Evolutionary conservation across 1,140 invertebrate species (phyloP).

Genomic region (Leucophenga varia): DNA sequence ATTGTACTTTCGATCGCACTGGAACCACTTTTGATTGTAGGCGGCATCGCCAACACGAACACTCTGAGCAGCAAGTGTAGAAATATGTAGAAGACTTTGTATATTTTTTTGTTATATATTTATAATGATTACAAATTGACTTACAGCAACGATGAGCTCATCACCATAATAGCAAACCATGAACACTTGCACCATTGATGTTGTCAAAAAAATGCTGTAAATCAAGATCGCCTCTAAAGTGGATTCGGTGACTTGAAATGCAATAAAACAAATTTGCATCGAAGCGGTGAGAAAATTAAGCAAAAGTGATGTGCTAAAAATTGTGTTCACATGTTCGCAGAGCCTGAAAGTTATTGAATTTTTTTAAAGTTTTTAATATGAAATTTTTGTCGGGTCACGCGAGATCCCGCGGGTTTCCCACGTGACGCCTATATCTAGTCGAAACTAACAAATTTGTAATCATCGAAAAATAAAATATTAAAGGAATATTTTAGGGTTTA

Average conservation of each 20-base stretch:
- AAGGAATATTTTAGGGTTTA: too few species aligned
- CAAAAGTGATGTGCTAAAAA: conserved; percentile 42
- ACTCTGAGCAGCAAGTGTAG: conserved; percentile 24
- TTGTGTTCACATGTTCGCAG: conserved; percentile 34
- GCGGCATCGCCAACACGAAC: conserved; percentile 39
- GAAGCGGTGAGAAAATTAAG: conserved; percentile 47
- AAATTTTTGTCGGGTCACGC: too few species aligned
- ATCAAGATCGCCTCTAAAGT: conserved; percentile 41
- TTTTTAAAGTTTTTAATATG: too few species aligned
- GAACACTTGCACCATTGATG: conserved; percentile 48
- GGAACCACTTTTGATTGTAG: conserved; percentile 51
- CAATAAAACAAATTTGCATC: conserved; percentile 50
- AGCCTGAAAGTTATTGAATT: too few species aligned
- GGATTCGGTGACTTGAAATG: conserved; percentile 46
- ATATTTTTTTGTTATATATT: not conserved
- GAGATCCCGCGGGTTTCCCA: too few species aligned
- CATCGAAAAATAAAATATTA: too few species aligned
- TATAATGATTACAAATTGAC: not conserved
- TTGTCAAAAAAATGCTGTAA: conserved; percentile 44
- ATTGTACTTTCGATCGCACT: conserved; percentile 33
- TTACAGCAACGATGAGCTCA: conserved; percentile 35
- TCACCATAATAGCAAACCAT: conserved; percentile 48
- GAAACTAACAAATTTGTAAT: too few species aligned
- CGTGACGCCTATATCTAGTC: too few species aligned
- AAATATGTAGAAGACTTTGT: fast-evolving